Conservation (phyloP, 1,140 invertebrate species). For the Anoplophora glabripennis region DNA sequence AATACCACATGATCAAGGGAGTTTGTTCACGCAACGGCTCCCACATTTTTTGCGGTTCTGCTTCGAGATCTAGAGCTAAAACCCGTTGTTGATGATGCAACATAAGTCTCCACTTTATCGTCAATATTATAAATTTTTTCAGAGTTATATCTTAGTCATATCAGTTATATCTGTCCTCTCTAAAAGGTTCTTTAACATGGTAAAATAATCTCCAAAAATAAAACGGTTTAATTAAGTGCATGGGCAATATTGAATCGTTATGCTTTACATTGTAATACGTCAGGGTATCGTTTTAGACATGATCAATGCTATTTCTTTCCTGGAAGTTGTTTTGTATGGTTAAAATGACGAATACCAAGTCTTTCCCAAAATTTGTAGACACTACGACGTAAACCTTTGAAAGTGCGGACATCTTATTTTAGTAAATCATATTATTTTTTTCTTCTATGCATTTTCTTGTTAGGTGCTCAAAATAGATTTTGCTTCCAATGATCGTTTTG, state of each 20-base stretch:
- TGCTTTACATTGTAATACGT: too few relatives aligned
- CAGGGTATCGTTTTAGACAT: too few relatives aligned
- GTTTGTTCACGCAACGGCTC: conserved; percentile 44
- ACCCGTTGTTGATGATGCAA: too few relatives aligned
- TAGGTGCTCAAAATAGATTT: conserved; percentile 10
- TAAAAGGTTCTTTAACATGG: too few relatives aligned
- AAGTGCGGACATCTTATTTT: conserved; percentile 10
- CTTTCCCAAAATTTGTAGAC: conserved; percentile 21
- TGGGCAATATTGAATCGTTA: too few relatives aligned
- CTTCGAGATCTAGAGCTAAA: conserved; percentile 35
- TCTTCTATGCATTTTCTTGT: conserved; percentile 15
- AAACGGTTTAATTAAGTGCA: too few relatives aligned
- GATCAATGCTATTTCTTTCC: too few relatives aligned
- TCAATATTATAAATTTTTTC: too few relatives aligned
- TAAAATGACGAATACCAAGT: conserved; percentile 7
- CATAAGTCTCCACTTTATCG: too few relatives aligned
- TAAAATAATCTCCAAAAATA: too few relatives aligned
- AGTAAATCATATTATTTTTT: conserved; percentile 15
- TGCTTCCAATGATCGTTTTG: conserved; percentile 13
- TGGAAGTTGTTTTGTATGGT: conserved; percentile 6
- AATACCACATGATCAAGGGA: conserved; percentile 41
- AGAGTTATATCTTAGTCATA: too few relatives aligned
- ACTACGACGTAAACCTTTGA: conserved; percentile 16
- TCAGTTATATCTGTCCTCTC: too few relatives aligned
- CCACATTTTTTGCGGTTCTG: conserved; percentile 44